Base-by-base conservation (phyloP, 2,888 invertebrate species). In the Clunio marinus region DNA sequence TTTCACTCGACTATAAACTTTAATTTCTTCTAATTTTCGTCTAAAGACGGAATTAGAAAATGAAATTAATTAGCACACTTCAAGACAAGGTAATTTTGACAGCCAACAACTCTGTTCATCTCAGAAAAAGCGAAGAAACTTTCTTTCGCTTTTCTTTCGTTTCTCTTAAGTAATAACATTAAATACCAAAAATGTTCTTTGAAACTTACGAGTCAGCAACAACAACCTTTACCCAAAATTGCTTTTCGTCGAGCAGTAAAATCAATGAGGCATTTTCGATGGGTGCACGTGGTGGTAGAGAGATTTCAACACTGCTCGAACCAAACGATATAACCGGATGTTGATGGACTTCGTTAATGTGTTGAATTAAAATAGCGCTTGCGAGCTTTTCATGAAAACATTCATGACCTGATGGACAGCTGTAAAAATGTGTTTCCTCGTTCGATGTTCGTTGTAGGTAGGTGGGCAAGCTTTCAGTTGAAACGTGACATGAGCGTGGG, bases 211-310 rank as follows among this genome's bases (percentile, higher is more conserved):
- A 27, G 17, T 37, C 45, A 59, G 51, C 28, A 60, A n/a, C n/a
- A n/a, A 57, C 71, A 71, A 74, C 70, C 72, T 73, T 73, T 67
- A 74, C 65, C 73, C 73, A 74, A 71, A 74, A 73, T 63, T 72
- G 70, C 69, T 71, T 73, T 69, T 71, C 70, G 62, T 74, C 73
- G 45, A 72, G 69, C 24, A 70, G 51, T 66, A 75, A 71, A 70
- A 74, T 72, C 66, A 74, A 69, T 51, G 71, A 70, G 69, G 74
- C 73, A 71, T 73, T 70, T 66, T 73, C 72, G 69, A 75, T 71
- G 24, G 74, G 73, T 57, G 72, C 70, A 27, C 70, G 72, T 70
- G 73, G 71, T 68, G 75, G 74, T 67, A 75, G 70, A 55, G 73
- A 70, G n/a, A 75, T 70, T 69, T 73, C 73, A 51, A 72, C 73